phyloP scores from a whole-genome alignment of 1,140 invertebrate genomes.

The Drosophila suzukii region DNA sequence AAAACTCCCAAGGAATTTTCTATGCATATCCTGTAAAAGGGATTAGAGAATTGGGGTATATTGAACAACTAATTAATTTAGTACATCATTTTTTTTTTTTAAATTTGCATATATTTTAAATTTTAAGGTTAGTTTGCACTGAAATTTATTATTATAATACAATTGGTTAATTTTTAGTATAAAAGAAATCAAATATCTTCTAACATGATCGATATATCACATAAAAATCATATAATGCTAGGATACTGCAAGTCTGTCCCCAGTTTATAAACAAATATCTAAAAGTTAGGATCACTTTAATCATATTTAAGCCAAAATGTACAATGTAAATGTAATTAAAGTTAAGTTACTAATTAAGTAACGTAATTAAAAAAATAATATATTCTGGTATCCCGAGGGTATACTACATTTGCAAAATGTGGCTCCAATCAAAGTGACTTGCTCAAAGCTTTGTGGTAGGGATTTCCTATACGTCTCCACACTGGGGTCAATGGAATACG shows the following conservation, averaged over 20 bases:
- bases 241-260: background rate
- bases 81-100: no score
- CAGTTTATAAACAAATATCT: background rate
- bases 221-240: background rate
- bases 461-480: conserved; percentile 1
- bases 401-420: background rate
- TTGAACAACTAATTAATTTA: background rate
- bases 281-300: background rate
- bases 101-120: no score
- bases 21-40: background rate
- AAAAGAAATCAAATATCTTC: no score
- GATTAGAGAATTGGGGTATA: background rate
- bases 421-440: background rate
- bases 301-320: no score
- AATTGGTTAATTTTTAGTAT: no score
- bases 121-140: no score
- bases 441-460: background rate
- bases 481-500: conserved; percentile 65
- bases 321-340: no score
- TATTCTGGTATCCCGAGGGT: background rate
- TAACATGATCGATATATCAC: no score
- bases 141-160: no score
- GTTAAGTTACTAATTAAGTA: no score
- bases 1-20: conserved; percentile 22
- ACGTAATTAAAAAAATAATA: no score